Evolutionary conservation across 2,113 vertebrate genomes (phyloP).

Genomic region (Meles meles): DNA sequence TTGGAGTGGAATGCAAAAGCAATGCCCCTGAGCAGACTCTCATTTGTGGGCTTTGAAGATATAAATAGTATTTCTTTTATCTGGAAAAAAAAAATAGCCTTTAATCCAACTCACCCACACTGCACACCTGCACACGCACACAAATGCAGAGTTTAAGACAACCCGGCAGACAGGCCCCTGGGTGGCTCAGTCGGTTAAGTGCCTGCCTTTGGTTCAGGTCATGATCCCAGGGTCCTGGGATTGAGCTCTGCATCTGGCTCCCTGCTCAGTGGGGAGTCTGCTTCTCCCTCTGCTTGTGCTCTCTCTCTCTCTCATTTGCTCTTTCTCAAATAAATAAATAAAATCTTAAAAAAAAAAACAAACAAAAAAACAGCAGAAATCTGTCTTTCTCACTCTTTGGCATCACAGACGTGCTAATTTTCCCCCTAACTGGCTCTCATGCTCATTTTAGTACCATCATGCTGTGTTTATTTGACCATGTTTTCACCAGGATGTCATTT

Average conservation of each 20-base stretch:
- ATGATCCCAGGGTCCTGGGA: background rate
- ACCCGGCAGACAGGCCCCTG: background rate
- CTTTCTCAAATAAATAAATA: background rate
- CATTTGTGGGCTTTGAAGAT: background rate
- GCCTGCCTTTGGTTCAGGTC: background rate
- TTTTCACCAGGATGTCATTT: constrained; percentile 47
- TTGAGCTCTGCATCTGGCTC: too few species aligned
- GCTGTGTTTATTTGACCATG: constrained; percentile 50
- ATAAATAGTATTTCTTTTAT: background rate
- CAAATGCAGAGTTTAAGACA: background rate
- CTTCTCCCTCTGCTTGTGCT: background rate
- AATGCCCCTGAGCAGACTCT: background rate
- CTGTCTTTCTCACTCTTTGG: background rate
- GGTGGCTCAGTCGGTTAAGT: background rate
- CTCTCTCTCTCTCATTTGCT: background rate
- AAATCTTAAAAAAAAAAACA: background rate
- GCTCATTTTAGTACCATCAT: constrained; percentile 8
- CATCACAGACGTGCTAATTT: background rate
- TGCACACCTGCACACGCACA: background rate
- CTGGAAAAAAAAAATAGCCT: background rate
- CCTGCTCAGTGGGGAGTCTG: background rate
- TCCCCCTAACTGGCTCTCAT: background rate
- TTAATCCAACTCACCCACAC: background rate
- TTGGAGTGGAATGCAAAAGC: background rate
- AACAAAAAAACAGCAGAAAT: background rate